These are phyloP conservation scores for Tragelaphus imberbis DNA, from an alignment of 2,113 vertebrate genomes.

Conservation along the genomic window DNA sequence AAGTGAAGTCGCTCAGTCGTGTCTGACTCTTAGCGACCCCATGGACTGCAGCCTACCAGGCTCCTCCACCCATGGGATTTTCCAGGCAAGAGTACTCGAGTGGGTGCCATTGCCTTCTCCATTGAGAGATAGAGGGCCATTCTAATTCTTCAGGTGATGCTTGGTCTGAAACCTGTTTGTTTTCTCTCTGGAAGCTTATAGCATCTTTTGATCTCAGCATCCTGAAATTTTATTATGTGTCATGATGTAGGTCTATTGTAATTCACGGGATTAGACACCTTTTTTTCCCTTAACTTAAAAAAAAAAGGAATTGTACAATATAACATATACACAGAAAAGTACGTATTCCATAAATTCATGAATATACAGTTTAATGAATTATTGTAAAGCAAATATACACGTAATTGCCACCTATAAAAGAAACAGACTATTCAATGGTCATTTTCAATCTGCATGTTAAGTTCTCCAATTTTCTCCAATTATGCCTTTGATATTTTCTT, in stretches of 20 bases:
- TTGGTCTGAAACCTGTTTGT: neutral
- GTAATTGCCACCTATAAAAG: neutral
- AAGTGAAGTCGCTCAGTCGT: too few species aligned
- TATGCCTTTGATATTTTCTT: neutral
- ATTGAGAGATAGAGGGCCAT: neutral
- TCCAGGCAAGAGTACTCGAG: too few species aligned
- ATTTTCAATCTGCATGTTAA: neutral
- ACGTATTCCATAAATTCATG: neutral
- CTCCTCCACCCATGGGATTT: too few species aligned
- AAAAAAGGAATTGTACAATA: neutral
- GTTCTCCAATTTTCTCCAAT: neutral
- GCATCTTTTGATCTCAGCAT: neutral
- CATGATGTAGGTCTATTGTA: neutral
- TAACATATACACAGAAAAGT: neutral
- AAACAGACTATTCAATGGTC: neutral
- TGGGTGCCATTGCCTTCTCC: too few species aligned
- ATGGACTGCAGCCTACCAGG: too few species aligned
- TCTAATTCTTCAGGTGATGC: neutral
- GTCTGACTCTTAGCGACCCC: too few species aligned
- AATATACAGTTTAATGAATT: neutral
- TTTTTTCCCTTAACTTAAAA: neutral
- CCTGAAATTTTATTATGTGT: neutral
- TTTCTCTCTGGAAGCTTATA: neutral
- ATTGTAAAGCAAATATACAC: neutral
- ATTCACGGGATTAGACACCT: neutral